These are phyloP conservation scores for Drosophila mayaguana DNA, from an alignment of 2,888 invertebrate genomes.

Conservation along the genomic window DNA sequence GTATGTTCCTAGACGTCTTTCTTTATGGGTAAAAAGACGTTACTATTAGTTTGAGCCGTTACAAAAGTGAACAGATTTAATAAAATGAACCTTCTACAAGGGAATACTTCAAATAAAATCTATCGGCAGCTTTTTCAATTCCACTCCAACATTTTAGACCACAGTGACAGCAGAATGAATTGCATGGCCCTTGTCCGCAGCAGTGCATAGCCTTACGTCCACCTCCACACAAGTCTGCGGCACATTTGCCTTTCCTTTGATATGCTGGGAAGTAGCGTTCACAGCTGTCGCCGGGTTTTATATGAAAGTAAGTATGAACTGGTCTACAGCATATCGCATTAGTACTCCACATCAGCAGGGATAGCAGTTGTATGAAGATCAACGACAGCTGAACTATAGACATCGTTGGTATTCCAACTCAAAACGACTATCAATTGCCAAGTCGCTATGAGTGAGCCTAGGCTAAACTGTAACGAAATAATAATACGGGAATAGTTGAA, in stretches of 20 bases:
- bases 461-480: background rate
- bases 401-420: background rate
- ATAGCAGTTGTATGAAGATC: background rate
- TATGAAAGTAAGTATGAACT: background rate
- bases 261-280: background rate
- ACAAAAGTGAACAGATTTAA: no score
- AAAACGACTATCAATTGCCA: no score
- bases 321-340: background rate
- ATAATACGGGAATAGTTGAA: background rate
- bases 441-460: background rate
- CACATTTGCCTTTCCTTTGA: accelerated
- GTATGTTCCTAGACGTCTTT: background rate
- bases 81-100: no score
- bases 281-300: background rate
- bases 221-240: background rate
- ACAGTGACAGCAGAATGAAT: background rate
- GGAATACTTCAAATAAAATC: background rate
- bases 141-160: background rate
- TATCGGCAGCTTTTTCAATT: background rate
- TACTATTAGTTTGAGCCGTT: no score
- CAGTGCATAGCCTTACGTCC: background rate
- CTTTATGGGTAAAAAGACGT: no score
- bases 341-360: background rate
- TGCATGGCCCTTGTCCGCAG: background rate
- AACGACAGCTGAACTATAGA: background rate